Percentiles rank a stretch among this genome's conserved stretches.
Evolutionary conservation across 1,140 invertebrate species (phyloP).

Genomic region (Geopemphigus sp.): DNA sequence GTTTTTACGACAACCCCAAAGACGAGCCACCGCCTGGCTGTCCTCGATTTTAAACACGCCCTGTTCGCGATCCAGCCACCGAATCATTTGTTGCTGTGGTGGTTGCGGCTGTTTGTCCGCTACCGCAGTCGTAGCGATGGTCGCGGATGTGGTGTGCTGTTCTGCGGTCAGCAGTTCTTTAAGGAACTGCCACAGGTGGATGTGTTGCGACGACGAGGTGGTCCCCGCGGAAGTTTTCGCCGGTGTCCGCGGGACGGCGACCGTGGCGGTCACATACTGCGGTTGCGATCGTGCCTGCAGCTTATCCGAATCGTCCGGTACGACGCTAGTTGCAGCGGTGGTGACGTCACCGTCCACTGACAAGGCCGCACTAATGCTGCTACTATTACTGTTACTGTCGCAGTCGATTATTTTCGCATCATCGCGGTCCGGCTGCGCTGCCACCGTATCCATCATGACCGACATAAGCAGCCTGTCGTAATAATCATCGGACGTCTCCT

Average conservation of each 20-base stretch:
- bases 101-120: conserved; percentile 58
- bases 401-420: background rate
- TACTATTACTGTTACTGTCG: background rate
- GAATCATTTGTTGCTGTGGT: conserved; percentile 83
- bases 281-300: background rate
- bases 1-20: conserved; percentile 98
- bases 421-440: background rate
- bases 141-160: background rate
- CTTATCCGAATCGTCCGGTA: background rate
- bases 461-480: conserved; percentile 13
- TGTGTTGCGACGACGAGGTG: conserved; percentile 62
- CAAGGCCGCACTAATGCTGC: no score
- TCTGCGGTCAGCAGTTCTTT: conserved; percentile 80
- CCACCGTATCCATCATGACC: conserved; percentile 8
- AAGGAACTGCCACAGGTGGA: conserved; percentile 99
- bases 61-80: conserved; percentile 91
- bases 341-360: background rate
- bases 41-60: conserved; percentile 99
- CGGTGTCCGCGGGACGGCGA: no score
- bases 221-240: background rate
- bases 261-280: background rate
- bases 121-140: conserved; percentile 65
- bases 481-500: background rate
- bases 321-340: background rate
- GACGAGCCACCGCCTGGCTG: conserved; percentile 87